phyloP scores from a whole-genome alignment of 2,888 invertebrate genomes.

The Idaea aversata region DNA sequence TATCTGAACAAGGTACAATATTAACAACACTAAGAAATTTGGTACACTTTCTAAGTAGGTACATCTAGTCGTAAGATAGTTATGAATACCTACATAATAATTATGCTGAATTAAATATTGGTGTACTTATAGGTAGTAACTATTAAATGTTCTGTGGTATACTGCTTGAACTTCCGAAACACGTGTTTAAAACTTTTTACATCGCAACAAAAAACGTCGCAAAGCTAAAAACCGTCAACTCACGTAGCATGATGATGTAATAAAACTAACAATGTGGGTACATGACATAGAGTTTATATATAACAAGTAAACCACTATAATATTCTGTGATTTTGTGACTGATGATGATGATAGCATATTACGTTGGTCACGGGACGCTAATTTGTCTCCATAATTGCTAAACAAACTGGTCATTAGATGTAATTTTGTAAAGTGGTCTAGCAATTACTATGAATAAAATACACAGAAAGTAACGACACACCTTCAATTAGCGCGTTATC shows the following conservation, averaged over 20 bases:
- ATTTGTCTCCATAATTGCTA: neutral
- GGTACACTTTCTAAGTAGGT: too few species aligned
- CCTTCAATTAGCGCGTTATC: neutral
- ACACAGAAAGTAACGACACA: neutral
- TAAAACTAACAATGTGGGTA: neutral
- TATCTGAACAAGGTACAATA: too few species aligned
- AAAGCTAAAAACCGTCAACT: neutral
- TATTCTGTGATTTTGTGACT: conserved; percentile 11
- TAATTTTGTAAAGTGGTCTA: neutral
- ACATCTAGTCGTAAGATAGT: too few species aligned
- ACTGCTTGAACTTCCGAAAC: neutral
- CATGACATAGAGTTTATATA: neutral
- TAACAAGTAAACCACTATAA: neutral
- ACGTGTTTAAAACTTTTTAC: neutral
- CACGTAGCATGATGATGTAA: neutral
- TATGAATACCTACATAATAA: too few species aligned
- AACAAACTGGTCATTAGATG: neutral
- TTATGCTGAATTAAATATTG: too few species aligned
- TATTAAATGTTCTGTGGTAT: neutral
- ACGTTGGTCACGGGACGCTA: conserved; percentile 3
- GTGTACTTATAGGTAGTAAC: too few species aligned
- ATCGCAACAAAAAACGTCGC: neutral
- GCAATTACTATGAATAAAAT: neutral
- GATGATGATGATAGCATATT: neutral
- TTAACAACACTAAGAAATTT: too few species aligned